A percentile compares a stretch with the other conserved stretches of the same genome.
Evolutionary conservation across 2,113 vertebrate species (phyloP).

Genomic region (Glaucidium brasilianum): DNA sequence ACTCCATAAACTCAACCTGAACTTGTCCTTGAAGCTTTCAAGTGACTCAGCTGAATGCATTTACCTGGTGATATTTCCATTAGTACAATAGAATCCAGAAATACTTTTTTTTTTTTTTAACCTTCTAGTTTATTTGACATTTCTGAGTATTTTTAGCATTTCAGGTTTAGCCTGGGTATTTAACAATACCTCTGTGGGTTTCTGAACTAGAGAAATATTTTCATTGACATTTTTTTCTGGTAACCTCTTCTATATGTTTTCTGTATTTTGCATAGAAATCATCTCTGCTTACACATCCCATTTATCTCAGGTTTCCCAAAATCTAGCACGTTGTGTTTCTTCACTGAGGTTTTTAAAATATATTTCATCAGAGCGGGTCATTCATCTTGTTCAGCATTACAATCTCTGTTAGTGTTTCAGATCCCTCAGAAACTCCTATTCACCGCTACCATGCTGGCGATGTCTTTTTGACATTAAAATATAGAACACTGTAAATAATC

Average conservation of each 20-base stretch:
- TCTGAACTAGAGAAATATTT: neutral
- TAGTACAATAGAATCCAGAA: neutral
- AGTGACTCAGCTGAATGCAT: conserved; percentile 50
- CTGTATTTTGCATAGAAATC: neutral
- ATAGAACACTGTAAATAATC: neutral
- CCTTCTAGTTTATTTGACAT: neutral
- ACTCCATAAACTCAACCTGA: conserved; percentile 49
- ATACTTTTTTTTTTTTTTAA: neutral
- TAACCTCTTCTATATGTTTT: neutral
- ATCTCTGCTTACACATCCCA: neutral
- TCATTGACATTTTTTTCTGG: neutral
- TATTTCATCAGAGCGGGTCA: neutral
- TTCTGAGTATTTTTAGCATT: neutral
- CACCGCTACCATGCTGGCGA: fast-evolving
- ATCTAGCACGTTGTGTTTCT: neutral
- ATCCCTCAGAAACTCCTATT: neutral
- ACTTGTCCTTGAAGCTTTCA: conserved; percentile 67
- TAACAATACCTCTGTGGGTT: neutral
- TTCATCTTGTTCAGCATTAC: neutral
- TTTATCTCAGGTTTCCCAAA: neutral
- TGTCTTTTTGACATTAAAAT: neutral
- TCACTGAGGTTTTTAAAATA: neutral
- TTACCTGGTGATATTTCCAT: conserved; percentile 47
- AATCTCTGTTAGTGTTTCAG: neutral
- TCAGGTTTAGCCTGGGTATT: neutral